These are phyloP conservation scores for Sylvicapra grimmia DNA, from an alignment of 2,113 vertebrate genomes.

Conservation along the genomic window DNA sequence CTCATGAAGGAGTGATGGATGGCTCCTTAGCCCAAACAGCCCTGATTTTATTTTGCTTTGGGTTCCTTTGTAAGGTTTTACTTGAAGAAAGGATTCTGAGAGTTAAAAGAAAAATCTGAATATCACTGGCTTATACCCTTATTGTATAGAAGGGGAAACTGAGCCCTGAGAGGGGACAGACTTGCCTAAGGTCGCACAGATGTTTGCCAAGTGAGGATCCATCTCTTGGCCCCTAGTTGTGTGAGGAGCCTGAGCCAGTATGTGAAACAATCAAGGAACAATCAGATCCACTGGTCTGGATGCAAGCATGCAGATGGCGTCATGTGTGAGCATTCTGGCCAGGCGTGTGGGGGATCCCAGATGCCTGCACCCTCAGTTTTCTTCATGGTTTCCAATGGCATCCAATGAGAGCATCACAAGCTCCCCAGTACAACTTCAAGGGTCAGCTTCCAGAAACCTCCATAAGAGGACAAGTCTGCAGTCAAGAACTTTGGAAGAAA, in stretches of 20 bases:
- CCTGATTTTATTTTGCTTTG: constrained; percentile 3
- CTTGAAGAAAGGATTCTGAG: not conserved
- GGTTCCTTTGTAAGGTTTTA: not conserved
- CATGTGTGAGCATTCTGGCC: not conserved
- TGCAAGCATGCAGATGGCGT: not conserved
- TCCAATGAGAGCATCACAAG: not conserved
- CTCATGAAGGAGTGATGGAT: not conserved
- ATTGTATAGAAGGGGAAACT: not conserved
- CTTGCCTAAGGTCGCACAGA: not conserved
- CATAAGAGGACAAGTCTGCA: not conserved
- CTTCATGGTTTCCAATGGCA: not conserved
- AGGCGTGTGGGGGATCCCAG: not conserved
- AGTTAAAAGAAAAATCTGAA: not conserved
- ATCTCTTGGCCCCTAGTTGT: not conserved
- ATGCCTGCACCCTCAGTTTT: not conserved
- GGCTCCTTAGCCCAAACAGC: not conserved
- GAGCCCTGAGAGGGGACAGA: not conserved
- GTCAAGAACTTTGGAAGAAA: not conserved
- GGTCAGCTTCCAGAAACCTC: not conserved
- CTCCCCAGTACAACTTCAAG: not conserved
- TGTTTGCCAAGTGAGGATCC: not conserved
- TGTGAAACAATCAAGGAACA: not conserved
- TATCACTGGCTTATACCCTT: not conserved
- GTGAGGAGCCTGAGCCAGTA: not conserved
- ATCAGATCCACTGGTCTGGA: not conserved